Evolutionary conservation across 1,140 invertebrate genomes (phyloP), one percentile per base, ranked within the genome.

Genomic region (Macrobrachium rosenbergii): DNA sequence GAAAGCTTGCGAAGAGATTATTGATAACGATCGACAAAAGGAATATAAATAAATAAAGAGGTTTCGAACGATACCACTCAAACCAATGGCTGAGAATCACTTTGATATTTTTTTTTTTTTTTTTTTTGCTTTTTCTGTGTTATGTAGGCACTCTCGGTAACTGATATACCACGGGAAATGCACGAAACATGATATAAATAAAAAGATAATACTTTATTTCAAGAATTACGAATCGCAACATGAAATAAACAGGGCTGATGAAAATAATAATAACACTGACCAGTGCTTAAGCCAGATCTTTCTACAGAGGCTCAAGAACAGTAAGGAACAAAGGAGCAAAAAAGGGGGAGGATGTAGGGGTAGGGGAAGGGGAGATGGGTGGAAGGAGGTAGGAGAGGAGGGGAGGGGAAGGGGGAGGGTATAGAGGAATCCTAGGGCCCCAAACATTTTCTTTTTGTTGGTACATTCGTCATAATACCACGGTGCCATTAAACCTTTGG

Each of bases 81-180:
- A 81, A 81, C 77, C 77, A 87, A 87, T 87, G 84, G 84, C 75
- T 75, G 84, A 67, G 78, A 87, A 87, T 78, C 69, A 87, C 84
- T 81, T 87, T 77, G 62, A 76, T 81, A 77, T 81, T 87, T 87
- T 87, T 87, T 81, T 58, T 67, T 69, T 64, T 69, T 58, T 45
- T 80, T n/a, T 85, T 64, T 37, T 37, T 37, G 1, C 28, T 3
- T 37, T 37, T 37, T 37, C 1, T 37, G 3, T 3, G 28, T 81
- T 87, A 87, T 87, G 78, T 81, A 75, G 77, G 84, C 80, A 87
- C 81, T 81, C 37, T 87, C 60, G 78, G 67, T 76, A 58, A 77
- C 78, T 69, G 63, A 73, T 75, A 75, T 81, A 81, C 64, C 67
- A n/a, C 52, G 58, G 60, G 60, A 81, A 80, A 69, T 63, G 23